Evolutionary conservation across 1,140 invertebrate genomes (phyloP).

Genomic region (Pantala flavescens): DNA sequence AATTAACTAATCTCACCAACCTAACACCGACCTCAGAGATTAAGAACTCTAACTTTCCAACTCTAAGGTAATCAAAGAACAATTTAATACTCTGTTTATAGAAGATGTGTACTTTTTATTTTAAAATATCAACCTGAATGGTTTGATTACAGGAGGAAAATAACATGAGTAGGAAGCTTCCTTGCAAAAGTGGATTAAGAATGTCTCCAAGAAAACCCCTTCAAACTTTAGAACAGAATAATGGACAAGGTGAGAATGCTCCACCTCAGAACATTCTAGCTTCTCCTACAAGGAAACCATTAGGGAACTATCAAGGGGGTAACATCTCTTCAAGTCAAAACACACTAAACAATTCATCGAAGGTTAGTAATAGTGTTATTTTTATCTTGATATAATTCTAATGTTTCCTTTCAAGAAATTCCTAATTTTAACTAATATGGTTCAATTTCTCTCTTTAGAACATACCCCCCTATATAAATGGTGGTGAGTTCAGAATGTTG

Average conservation of each 20-base stretch:
- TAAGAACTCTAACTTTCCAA: too few species aligned
- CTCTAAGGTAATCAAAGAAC: too few species aligned
- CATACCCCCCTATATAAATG: neutral
- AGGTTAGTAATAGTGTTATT: neutral
- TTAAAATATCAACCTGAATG: too few species aligned
- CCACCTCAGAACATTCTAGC: neutral
- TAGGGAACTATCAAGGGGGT: neutral
- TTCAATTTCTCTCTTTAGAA: neutral
- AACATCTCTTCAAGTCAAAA: neutral
- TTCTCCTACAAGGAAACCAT: neutral
- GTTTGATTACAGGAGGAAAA: neutral
- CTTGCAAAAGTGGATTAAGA: neutral
- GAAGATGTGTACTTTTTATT: too few species aligned
- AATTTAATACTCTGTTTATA: too few species aligned
- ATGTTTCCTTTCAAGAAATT: neutral
- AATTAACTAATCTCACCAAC: too few species aligned
- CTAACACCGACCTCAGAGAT: too few species aligned
- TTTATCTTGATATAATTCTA: neutral
- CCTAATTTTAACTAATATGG: neutral
- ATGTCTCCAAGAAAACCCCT: neutral
- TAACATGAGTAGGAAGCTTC: neutral
- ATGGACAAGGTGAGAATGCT: neutral
- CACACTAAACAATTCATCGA: neutral
- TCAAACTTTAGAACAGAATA: neutral
- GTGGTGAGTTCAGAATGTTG: neutral